phyloP scores from a whole-genome alignment of 2,113 vertebrate species.

The Quiscalus mexicanus region DNA sequence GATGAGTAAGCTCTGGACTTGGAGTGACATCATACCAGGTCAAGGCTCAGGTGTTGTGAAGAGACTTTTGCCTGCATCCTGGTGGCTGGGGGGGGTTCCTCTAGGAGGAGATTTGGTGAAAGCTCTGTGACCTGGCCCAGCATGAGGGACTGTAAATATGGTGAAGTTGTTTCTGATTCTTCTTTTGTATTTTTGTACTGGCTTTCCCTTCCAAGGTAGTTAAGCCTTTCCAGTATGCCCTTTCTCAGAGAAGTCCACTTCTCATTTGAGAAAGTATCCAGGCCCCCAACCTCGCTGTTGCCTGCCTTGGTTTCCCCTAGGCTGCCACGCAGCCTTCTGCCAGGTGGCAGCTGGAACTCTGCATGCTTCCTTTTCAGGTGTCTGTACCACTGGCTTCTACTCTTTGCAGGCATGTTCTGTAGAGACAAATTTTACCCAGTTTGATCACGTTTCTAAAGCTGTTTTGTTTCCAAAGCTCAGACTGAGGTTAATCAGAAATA shows the following conservation, averaged over 20 bases:
- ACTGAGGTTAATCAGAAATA: not conserved
- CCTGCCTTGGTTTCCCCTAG: not conserved
- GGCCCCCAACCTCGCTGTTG: fast-evolving
- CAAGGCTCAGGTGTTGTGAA: not conserved
- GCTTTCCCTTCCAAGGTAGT: not conserved
- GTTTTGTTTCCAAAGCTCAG: not conserved
- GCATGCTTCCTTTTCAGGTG: not conserved
- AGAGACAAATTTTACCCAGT: not conserved
- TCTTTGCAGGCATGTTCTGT: not conserved
- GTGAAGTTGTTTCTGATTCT: not conserved
- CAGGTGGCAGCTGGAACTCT: not conserved
- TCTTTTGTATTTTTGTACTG: not conserved
- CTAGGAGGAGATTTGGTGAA: not conserved
- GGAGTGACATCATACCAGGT: not conserved
- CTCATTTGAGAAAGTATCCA: not conserved
- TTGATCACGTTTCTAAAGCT: not conserved
- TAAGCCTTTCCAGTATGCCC: not conserved
- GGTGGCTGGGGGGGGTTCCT: not conserved
- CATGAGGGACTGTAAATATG: not conserved
- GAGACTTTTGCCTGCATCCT: not conserved
- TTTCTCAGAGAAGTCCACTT: not conserved
- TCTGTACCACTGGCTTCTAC: not conserved
- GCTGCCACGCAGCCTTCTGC: not conserved
- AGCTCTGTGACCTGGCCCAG: not conserved
- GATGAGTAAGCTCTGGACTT: not conserved